Evolutionary conservation across 1,140 invertebrate genomes (phyloP).

Genomic region (Planococcus citri): DNA sequence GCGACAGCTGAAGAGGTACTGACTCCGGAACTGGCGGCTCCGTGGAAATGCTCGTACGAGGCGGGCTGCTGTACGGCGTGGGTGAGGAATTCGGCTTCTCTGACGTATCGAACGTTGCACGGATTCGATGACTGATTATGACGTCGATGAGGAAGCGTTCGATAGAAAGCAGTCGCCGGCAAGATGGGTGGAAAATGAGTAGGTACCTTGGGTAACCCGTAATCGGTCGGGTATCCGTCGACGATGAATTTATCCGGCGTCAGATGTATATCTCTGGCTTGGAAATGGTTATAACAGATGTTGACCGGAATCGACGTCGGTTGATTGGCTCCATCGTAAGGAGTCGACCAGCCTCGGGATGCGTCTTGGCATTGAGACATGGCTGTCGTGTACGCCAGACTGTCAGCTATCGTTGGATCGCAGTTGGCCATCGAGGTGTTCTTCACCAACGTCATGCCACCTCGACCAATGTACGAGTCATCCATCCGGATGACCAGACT

Average conservation of each 20-base stretch:
- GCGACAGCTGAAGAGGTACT: no score
- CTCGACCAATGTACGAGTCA: neutral
- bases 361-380: neutral
- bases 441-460: neutral
- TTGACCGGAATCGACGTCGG: neutral
- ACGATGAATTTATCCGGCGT: constrained; percentile 45
- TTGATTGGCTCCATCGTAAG: neutral
- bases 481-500: neutral
- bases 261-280: neutral
- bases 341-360: neutral
- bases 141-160: constrained; percentile 51
- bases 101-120: constrained; percentile 43
- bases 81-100: constrained; percentile 53
- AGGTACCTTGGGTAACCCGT: constrained; percentile 56
- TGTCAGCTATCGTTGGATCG: neutral
- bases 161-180: constrained; percentile 43
- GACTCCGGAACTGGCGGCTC: no score
- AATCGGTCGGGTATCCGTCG: constrained; percentile 62
- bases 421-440: neutral
- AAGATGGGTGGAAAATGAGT: constrained; percentile 35
- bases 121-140: constrained; percentile 44
- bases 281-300: neutral
- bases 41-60: constrained; percentile 40
- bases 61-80: constrained; percentile 34
- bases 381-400: neutral